Percentiles rank a stretch among this genome's conserved stretches.
These are phyloP conservation scores for Sinocyclocheilus maitianheensis DNA, from an alignment of 2,113 vertebrate species.

Conservation along the genomic window DNA sequence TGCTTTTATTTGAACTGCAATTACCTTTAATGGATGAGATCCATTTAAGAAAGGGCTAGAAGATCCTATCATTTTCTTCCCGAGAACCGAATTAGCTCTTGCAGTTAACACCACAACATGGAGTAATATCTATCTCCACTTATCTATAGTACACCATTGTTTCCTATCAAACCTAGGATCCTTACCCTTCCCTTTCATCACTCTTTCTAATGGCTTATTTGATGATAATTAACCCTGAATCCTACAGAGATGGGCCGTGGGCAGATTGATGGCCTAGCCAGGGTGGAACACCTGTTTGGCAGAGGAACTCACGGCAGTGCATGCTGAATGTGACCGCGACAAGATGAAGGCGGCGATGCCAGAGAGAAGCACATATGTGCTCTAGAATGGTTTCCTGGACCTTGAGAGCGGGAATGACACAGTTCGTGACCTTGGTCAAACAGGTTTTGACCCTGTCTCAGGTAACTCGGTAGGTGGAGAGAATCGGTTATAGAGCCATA, in stretches of 20 bases:
- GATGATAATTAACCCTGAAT: constrained; percentile 81
- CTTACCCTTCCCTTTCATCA: constrained; percentile 67
- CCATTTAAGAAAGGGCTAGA: constrained; percentile 52
- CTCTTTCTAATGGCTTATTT: constrained; percentile 78
- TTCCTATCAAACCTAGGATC: constrained; percentile 69
- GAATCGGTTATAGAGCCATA: constrained; percentile 31
- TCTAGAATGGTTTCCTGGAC: constrained; percentile 61
- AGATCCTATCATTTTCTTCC: constrained; percentile 49
- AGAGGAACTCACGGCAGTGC: constrained; percentile 66
- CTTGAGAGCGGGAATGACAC: constrained; percentile 19
- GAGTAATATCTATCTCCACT: constrained; percentile 45
- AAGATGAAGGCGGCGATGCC: constrained; percentile 70
- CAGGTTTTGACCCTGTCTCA: constrained; percentile 35
- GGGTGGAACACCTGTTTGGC: constrained; percentile 76
- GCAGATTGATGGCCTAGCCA: constrained; percentile 76
- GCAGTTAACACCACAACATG: constrained; percentile 45
- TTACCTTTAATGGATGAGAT: constrained; percentile 49
- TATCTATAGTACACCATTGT: constrained; percentile 29
- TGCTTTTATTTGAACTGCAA: constrained; percentile 64
- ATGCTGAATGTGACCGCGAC: constrained; percentile 71
- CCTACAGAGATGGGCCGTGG: constrained; percentile 71
- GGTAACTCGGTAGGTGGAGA: constrained; percentile 12
- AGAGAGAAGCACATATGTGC: constrained; percentile 76
- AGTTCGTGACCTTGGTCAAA: constrained; percentile 26
- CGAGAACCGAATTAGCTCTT: constrained; percentile 27